Conservation (phyloP, 2,888 invertebrate genomes). For the Panzeria rudis region DNA sequence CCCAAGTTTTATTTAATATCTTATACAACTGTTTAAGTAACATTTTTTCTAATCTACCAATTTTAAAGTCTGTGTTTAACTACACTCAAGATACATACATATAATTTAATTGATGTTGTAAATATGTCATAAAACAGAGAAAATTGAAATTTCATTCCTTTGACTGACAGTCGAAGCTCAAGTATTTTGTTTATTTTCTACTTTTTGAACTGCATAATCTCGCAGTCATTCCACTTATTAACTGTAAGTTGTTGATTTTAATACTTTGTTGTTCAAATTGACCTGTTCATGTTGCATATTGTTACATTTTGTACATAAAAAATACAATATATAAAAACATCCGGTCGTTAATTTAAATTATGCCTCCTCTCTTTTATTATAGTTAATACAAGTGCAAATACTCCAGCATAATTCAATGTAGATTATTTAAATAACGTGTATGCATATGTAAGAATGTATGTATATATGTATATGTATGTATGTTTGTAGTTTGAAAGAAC, state of each 20-base stretch:
- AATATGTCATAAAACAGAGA: constrained; percentile 48
- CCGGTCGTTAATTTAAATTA: constrained; percentile 71
- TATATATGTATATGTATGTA: constrained; percentile 8
- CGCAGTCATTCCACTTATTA: constrained; percentile 38
- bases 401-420: constrained; percentile 54
- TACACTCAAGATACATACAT: neutral
- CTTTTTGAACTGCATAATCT: constrained; percentile 21
- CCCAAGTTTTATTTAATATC: constrained; percentile 29
- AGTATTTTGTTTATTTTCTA: constrained; percentile 29
- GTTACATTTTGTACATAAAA: constrained; percentile 17
- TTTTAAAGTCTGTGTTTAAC: constrained; percentile 41
- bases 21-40: constrained; percentile 39
- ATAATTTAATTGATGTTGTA: constrained; percentile 58
- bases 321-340: constrained; percentile 55
- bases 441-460: constrained; percentile 2
- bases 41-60: constrained; percentile 55
- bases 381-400: constrained; percentile 49
- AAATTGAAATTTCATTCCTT: constrained; percentile 64
- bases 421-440: constrained; percentile 44
- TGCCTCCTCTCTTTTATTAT: constrained; percentile 60
- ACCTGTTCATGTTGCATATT: constrained; percentile 43
- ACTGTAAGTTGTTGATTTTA: constrained; percentile 43
- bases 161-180: constrained; percentile 34
- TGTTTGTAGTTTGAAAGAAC: neutral
- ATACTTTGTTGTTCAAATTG: constrained; percentile 56